phyloP scores from a whole-genome alignment of 2,888 invertebrate species.

The Tortricodes alternella region DNA sequence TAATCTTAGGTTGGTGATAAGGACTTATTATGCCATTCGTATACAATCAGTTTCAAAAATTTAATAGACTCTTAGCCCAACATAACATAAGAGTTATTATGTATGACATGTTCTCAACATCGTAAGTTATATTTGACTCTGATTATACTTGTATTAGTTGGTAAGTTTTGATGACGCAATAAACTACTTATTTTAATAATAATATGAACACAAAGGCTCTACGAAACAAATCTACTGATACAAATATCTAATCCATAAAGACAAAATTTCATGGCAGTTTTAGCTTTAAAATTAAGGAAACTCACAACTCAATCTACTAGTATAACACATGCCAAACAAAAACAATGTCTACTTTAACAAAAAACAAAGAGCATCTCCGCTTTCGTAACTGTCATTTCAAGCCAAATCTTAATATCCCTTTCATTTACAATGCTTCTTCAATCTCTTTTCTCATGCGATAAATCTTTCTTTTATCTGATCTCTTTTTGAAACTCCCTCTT shows the following conservation, averaged over 20 bases:
- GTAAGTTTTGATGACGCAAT: too few species aligned
- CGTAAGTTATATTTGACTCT: too few species aligned
- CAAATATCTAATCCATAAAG: conserved; percentile 27
- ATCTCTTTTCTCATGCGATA: conserved; percentile 70
- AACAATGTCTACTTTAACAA: conserved; percentile 39
- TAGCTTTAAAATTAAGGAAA: conserved; percentile 29
- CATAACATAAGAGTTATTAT: too few species aligned
- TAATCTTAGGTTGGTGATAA: too few species aligned
- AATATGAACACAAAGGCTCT: not conserved
- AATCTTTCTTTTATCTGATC: conserved; percentile 61
- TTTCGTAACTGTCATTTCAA: too few species aligned
- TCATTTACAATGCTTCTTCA: conserved; percentile 63
- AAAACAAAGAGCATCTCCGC: conserved; percentile 7
- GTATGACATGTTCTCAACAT: too few species aligned
- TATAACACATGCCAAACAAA: conserved; percentile 38
- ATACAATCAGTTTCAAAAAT: too few species aligned
- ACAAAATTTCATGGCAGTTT: conserved; percentile 48
- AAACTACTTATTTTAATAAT: too few species aligned
- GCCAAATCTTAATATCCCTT: not conserved
- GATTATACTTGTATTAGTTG: too few species aligned
- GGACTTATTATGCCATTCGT: too few species aligned
- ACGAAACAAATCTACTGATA: not conserved
- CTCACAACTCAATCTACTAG: conserved; percentile 47
- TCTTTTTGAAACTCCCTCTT: conserved; percentile 62
- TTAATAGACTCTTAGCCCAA: too few species aligned